phyloP scores from a whole-genome alignment of 2,888 invertebrate species.

The Apomyelois bistriatella region DNA sequence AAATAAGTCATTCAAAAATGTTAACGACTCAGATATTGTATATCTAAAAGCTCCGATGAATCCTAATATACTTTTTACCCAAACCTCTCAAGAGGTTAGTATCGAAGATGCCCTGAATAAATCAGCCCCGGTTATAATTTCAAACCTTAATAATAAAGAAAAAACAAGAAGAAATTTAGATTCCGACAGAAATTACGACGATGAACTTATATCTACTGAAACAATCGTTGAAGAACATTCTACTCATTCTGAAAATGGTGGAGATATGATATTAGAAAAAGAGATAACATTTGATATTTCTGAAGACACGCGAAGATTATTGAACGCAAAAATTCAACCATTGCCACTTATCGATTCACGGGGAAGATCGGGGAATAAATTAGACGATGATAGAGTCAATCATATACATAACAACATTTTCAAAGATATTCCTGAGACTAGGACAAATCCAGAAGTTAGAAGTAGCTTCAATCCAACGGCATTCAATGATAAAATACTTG shows the following conservation, averaged over 20 bases:
- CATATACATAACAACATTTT: background rate
- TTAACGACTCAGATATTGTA: conserved; percentile 36
- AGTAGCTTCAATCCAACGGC: too few species aligned
- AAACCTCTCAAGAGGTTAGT: conserved; percentile 21
- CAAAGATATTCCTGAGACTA: background rate
- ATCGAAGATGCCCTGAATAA: conserved; percentile 11
- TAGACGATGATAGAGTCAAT: background rate
- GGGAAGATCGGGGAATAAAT: background rate
- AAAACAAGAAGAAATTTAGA: background rate
- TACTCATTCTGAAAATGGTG: background rate
- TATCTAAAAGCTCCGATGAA: conserved; percentile 26
- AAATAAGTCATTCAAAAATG: conserved; percentile 13
- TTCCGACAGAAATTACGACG: background rate
- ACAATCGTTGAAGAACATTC: conserved; percentile 2
- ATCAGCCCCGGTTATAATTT: background rate
- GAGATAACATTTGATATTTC: conserved; percentile 18
- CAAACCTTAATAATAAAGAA: background rate
- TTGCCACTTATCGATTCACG: background rate
- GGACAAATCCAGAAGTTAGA: background rate
- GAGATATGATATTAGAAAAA: conserved; percentile 15
- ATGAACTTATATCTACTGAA: background rate
- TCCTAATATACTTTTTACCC: conserved; percentile 16
- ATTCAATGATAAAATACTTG: background rate
- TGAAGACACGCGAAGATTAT: background rate
- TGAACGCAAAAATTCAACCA: background rate